Evolutionary conservation across 2,888 invertebrate genomes (phyloP).

Genomic region (Petrolisthes manimaculis): DNA sequence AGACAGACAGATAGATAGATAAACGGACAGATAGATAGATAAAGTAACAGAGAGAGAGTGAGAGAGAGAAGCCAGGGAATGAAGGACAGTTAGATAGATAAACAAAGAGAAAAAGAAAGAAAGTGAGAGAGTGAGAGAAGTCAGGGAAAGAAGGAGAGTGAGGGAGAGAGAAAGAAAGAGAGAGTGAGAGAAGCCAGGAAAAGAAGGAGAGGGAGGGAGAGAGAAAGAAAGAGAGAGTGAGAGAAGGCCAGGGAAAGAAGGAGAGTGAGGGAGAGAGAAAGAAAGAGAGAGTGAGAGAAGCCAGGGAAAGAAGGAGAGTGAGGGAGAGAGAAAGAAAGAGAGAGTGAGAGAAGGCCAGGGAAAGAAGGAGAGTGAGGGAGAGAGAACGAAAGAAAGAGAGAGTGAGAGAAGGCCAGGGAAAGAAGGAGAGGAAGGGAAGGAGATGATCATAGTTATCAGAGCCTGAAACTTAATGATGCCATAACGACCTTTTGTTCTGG

Average conservation of each 20-base stretch:
- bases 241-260: no score
- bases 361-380: background rate
- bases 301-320: background rate
- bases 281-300: background rate
- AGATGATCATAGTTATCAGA: background rate
- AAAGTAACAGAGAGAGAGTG: no score
- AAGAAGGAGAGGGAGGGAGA: background rate
- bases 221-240: background rate
- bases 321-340: background rate
- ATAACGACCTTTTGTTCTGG: slow-evolving; percentile 36
- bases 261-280: background rate
- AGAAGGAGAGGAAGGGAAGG: background rate
- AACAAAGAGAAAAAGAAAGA: no score
- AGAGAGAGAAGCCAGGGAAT: no score
- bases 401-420: background rate
- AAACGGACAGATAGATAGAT: no score
- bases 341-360: background rate
- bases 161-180: background rate
- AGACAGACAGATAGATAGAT: no score
- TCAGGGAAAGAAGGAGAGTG: no score
- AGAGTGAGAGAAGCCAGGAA: background rate
- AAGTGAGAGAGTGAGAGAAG: no score
- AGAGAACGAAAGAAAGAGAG: background rate
- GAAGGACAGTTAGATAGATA: no score
- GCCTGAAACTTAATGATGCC: slow-evolving; percentile 24